These are phyloP conservation scores for Limosa lapponica DNA, from an alignment of 2,797 vertebrate species.

Conservation along the genomic window DNA sequence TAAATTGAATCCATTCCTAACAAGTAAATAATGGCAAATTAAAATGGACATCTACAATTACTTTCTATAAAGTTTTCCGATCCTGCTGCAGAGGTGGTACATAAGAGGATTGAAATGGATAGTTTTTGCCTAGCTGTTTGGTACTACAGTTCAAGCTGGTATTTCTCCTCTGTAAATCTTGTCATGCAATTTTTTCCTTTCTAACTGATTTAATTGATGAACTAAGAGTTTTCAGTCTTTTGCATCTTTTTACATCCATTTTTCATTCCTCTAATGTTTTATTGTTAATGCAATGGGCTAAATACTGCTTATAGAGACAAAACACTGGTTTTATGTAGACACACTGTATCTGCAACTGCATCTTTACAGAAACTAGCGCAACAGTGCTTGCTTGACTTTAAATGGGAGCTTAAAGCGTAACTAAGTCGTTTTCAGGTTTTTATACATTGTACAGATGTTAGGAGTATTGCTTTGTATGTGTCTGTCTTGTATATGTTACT, in stretches of 20 bases:
- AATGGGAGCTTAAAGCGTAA: neutral
- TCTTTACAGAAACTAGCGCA: neutral
- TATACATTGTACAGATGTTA: neutral
- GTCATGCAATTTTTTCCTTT: neutral
- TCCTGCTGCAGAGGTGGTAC: neutral
- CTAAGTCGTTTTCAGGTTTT: neutral
- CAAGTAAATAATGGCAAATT: slow-evolving; percentile 2
- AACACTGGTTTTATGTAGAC: neutral
- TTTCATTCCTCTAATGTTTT: neutral
- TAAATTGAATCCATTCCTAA: neutral
- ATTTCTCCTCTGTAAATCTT: neutral
- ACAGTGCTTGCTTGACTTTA: neutral
- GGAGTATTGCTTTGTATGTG: neutral
- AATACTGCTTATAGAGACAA: neutral
- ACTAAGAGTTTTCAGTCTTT: neutral
- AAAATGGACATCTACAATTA: neutral
- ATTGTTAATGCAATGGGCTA: neutral
- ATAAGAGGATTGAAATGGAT: neutral
- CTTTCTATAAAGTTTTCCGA: neutral
- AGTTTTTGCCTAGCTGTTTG: neutral
- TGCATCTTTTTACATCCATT: neutral
- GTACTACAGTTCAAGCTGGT: neutral
- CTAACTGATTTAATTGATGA: neutral
- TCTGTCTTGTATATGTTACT: neutral
- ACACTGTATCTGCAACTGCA: neutral